phyloP scores from a whole-genome alignment of 2,888 invertebrate genomes.

The Cephus sareptanus region DNA sequence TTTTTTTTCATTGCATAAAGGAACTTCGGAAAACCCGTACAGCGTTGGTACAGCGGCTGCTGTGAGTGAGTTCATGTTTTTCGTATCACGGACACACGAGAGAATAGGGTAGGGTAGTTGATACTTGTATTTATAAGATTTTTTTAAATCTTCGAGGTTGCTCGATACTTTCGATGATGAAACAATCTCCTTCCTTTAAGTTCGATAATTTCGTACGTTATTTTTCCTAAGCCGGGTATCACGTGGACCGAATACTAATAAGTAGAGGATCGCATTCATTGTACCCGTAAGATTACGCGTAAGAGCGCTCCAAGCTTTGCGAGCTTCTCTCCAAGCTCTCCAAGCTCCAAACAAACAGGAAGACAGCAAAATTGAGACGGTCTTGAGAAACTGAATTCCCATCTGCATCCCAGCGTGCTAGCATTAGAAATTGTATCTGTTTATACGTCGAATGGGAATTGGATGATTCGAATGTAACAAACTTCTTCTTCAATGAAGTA shows the following conservation, averaged over 20 bases:
- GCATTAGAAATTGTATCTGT: neutral
- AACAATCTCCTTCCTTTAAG: neutral
- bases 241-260: neutral
- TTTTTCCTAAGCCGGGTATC: neutral
- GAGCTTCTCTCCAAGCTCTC: no score
- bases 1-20: neutral
- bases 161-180: neutral
- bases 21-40: constrained; percentile 23
- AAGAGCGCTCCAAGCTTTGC: neutral
- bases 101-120: neutral
- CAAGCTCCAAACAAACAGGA: neutral
- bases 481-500: neutral
- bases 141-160: constrained; percentile 25
- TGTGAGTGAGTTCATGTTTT: constrained; percentile 4
- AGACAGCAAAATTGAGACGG: neutral
- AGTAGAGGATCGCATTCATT: neutral
- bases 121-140: neutral
- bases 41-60: constrained; percentile 22
- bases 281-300: neutral
- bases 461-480: neutral
- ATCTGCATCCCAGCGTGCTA: neutral
- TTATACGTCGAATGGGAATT: neutral
- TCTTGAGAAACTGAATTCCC: neutral
- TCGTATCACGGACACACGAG: neutral
- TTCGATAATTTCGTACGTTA: neutral